Evolutionary conservation across 2,113 vertebrate species (phyloP), one percentile per base, ranked within the genome.

Genomic region (Fulmarus glacialis): DNA sequence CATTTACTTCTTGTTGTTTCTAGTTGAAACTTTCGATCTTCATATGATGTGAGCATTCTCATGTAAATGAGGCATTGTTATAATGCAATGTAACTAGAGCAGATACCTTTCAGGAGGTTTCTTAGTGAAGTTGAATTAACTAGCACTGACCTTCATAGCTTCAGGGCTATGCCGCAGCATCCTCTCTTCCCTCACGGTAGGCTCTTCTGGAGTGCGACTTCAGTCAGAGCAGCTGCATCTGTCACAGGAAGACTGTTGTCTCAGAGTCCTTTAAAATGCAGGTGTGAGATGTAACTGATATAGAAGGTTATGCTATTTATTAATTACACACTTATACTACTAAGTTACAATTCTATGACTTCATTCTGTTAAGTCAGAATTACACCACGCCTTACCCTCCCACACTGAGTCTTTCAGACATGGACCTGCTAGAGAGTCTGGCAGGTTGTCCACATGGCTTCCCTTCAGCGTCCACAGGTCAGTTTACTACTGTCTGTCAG

Each of bases 211-310:
- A 36, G 22, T 4, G 34, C 16, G 40, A 8, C 13, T 29, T 29
- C 45, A 15, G 1, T 30, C 66, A 67, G 36, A 20, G 15, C 64
- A 67, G 59, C 36, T 80, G 70, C 14, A 5, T 38, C 74, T 78
- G 34, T 52, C 74, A 43, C 47, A n/a, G n/a, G 20, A 34, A 55
- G 16, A 17, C 36, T 75, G 32, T 5, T 79, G 60, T 36, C 52
- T 30, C 29, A 52, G 43, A n/a, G 16, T 21, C 22, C 80, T 58
- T 52, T 40, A 38, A 17, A 72, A 47, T 48, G 56, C 38, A 43
- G 26, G 7, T 38, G 36, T 82, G 48, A 73, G 34, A 15, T 0
- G 0, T 13, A 38, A 38, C 30, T 38, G 30, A 42, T 42, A 8
- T 3, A 29, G 36, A n/a, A 43, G 34, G 14, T 16, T 72, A 3